phyloP scores from a whole-genome alignment of 1,140 invertebrate species.

The Drosophila nigrodunni region DNA sequence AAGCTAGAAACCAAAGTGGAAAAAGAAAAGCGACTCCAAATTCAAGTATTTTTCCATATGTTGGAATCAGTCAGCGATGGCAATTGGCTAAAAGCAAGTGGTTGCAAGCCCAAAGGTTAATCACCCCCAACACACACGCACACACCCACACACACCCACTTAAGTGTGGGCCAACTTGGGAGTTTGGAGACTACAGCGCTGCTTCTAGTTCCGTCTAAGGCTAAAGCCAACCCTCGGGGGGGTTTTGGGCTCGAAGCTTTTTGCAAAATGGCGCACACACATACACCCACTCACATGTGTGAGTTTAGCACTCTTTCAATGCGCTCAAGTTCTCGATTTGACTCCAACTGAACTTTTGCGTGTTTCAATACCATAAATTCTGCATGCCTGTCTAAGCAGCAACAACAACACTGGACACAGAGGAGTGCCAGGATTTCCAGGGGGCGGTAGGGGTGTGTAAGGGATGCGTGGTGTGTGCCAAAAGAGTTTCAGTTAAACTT shows the following conservation, averaged over 20 bases:
- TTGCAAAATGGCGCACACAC: slow-evolving; percentile 72
- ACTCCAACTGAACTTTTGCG: slow-evolving; percentile 80
- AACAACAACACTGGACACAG: not conserved
- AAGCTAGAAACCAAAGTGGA: slow-evolving; percentile 21
- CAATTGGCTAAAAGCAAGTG: slow-evolving; percentile 65
- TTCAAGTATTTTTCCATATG: slow-evolving; percentile 54
- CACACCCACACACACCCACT: slow-evolving; percentile 25
- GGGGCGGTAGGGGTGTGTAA: slow-evolving; percentile 16
- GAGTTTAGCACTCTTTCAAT: slow-evolving; percentile 64
- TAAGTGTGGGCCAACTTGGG: not conserved
- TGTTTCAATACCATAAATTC: slow-evolving; percentile 81
- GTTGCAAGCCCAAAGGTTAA: slow-evolving; percentile 74
- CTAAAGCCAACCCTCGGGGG: slow-evolving; percentile 42
- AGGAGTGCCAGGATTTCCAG: not conserved
- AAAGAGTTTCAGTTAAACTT: slow-evolving; percentile 40
- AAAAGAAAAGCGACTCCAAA: not conserved
- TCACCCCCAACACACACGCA: slow-evolving; percentile 64
- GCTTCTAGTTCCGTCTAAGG: slow-evolving; percentile 25
- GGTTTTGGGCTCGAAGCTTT: slow-evolving; percentile 54
- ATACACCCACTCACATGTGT: not conserved
- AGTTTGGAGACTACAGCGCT: not conserved
- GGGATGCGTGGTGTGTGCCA: slow-evolving; percentile 4
- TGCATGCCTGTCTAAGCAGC: slow-evolving; percentile 65
- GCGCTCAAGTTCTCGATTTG: slow-evolving; percentile 74
- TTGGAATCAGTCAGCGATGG: slow-evolving; percentile 66